phyloP scores from a whole-genome alignment of 2,113 vertebrate species.

The Sitta europaea region DNA sequence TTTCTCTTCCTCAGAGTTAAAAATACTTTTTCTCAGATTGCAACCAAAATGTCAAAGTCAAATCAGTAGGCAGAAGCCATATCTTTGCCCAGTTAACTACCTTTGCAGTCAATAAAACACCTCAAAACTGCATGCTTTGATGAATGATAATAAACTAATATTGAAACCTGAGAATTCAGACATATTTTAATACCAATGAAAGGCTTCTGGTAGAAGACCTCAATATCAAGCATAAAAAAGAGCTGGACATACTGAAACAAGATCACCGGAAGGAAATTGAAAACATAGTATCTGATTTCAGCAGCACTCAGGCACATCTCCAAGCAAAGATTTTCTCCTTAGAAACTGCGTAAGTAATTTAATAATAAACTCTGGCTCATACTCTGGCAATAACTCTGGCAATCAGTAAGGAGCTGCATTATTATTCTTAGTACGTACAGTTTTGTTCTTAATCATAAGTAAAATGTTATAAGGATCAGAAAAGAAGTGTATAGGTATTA shows the following conservation, averaged over 20 bases:
- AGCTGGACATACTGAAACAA: slow-evolving; percentile 76
- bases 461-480: neutral
- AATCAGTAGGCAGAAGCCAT: neutral
- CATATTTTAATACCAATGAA: neutral
- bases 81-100: neutral
- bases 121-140: neutral
- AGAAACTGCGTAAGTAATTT: slow-evolving; percentile 80
- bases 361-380: neutral
- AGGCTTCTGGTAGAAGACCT: slow-evolving; percentile 71
- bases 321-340: slow-evolving; percentile 85
- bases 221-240: slow-evolving; percentile 70
- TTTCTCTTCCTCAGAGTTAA: neutral
- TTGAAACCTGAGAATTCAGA: neutral
- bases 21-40: neutral
- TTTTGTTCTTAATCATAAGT: neutral
- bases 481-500: neutral
- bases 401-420: too few species aligned
- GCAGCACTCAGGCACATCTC: slow-evolving; percentile 78
- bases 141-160: neutral
- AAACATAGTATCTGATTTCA: slow-evolving; percentile 83
- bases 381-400: too few species aligned
- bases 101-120: neutral
- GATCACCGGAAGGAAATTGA: slow-evolving; percentile 82
- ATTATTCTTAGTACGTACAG: neutral
- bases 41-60: neutral